phyloP scores from a whole-genome alignment of 2,113 vertebrate genomes.

The Spilogale gracilis region DNA sequence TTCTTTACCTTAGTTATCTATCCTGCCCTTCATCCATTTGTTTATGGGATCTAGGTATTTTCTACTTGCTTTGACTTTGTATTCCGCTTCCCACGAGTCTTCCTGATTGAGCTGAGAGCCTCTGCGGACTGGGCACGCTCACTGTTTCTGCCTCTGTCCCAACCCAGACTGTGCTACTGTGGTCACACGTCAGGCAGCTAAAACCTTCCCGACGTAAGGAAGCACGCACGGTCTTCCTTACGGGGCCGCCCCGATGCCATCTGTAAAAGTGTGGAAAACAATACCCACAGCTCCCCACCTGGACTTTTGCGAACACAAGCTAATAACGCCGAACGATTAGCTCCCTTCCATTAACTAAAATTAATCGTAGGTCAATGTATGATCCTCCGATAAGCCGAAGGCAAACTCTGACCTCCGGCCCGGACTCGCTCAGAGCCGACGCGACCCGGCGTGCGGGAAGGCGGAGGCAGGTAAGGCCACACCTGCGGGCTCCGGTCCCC shows the following conservation, averaged over 20 bases:
- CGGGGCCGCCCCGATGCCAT: not conserved
- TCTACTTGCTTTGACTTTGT: not conserved
- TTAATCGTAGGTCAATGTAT: not conserved
- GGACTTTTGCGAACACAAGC: not conserved
- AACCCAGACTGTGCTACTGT: not conserved
- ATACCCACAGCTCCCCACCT: not conserved
- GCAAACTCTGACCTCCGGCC: not conserved
- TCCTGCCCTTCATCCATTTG: not conserved
- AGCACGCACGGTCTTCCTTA: not conserved
- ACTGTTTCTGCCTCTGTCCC: not conserved
- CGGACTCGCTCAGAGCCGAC: no score
- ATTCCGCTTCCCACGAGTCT: not conserved
- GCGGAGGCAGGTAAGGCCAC: not conserved
- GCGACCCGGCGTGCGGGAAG: not conserved
- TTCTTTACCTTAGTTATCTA: not conserved
- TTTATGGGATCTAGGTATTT: not conserved
- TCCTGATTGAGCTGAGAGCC: not conserved
- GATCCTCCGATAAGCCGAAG: not conserved
- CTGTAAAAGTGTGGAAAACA: not conserved
- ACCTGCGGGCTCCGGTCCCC: no score
- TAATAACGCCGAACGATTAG: not conserved
- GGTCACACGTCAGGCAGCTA: not conserved
- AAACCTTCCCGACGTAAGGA: not conserved
- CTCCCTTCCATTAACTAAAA: not conserved
- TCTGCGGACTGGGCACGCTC: not conserved